Evolutionary conservation across 2,797 vertebrate species (phyloP).

Genomic region (Protonibea diacanthus): DNA sequence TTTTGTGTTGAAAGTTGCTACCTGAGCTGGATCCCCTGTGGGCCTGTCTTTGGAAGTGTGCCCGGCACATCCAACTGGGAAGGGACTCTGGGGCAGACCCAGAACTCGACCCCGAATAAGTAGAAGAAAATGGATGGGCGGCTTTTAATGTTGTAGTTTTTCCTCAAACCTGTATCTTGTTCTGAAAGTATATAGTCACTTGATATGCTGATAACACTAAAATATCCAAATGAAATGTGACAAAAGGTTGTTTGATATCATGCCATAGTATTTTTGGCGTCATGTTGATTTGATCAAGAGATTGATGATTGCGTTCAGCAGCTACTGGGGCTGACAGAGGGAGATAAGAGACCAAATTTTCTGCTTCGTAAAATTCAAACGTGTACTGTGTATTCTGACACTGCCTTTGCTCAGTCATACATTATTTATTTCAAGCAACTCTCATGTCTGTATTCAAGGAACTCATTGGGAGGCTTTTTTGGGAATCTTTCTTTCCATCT

Average conservation of each 20-base stretch:
- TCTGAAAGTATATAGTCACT: not conserved
- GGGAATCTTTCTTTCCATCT: conserved; percentile 4
- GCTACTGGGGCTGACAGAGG: conserved; percentile 19
- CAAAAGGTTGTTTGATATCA: conserved; percentile 2
- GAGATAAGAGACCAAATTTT: conserved; percentile 43
- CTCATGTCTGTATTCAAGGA: conserved; percentile 27
- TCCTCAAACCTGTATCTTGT: not conserved
- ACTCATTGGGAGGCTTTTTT: conserved; percentile 31
- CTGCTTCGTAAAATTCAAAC: conserved; percentile 41
- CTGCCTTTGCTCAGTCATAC: conserved; percentile 40
- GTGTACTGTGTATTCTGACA: conserved; percentile 39
- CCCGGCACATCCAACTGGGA: too few relatives aligned
- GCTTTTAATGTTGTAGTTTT: not conserved
- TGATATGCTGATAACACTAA: not conserved
- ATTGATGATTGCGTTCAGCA: conserved; percentile 1
- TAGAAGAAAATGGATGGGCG: too few relatives aligned
- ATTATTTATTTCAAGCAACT: conserved; percentile 57
- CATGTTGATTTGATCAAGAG: conserved; percentile 12
- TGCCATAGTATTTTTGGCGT: not conserved
- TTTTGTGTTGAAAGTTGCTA: too few relatives aligned
- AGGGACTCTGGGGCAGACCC: too few relatives aligned
- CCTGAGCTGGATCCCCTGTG: too few relatives aligned
- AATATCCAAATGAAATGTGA: not conserved
- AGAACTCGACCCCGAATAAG: too few relatives aligned
- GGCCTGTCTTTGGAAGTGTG: too few relatives aligned